Evolutionary conservation across 2,888 invertebrate genomes (phyloP).

Genomic region (Eupithecia dodoneata): DNA sequence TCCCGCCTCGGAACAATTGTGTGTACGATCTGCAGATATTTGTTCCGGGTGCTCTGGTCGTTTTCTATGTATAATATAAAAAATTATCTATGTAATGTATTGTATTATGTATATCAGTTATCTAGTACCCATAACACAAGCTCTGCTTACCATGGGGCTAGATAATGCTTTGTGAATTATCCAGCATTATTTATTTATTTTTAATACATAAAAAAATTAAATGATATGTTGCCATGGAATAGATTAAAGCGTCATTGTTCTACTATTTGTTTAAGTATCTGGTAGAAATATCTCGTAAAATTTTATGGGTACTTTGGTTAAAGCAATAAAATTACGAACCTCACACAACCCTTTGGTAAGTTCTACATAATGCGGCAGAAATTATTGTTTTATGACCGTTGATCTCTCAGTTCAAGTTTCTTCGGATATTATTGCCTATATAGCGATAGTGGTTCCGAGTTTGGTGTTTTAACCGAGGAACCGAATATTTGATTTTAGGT

Average conservation of each 20-base stretch:
- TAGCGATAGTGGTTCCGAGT: not conserved
- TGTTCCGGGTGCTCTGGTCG: too few species aligned
- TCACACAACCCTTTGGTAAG: constrained; percentile 43
- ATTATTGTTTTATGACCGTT: constrained; percentile 43
- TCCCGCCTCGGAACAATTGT: too few species aligned
- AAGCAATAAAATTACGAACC: constrained; percentile 58
- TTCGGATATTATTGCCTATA: constrained; percentile 15
- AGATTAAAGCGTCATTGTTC: constrained; percentile 25
- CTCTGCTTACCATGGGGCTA: too few species aligned
- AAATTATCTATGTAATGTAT: too few species aligned
- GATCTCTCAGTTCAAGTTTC: constrained; percentile 37
- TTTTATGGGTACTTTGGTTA: constrained; percentile 63
- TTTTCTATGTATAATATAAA: too few species aligned
- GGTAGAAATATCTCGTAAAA: constrained; percentile 56
- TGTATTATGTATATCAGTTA: too few species aligned
- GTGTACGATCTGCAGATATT: too few species aligned
- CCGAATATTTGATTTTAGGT: not conserved
- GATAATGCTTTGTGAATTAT: too few species aligned
- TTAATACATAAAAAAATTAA: not conserved
- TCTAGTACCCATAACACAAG: too few species aligned
- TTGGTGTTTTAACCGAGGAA: not conserved
- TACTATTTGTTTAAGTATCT: constrained; percentile 40
- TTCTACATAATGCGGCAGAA: constrained; percentile 39
- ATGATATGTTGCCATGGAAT: not conserved
- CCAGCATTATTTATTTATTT: not conserved